Evolutionary conservation across 2,888 invertebrate genomes (phyloP).

Genomic region (Eubasilissa splendida): DNA sequence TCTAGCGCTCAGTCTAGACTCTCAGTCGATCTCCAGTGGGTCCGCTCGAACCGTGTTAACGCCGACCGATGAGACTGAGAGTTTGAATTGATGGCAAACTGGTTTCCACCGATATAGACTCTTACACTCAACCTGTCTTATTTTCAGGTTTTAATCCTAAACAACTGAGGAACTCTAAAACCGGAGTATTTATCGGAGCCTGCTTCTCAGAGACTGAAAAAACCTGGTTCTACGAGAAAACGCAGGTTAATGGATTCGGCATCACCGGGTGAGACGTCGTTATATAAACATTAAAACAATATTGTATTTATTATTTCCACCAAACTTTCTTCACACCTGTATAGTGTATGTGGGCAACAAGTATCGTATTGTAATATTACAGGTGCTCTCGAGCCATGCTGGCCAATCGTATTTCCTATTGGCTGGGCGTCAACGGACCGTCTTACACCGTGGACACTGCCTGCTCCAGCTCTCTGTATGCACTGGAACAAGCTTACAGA

Average conservation of each 20-base stretch:
- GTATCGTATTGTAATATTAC: slow-evolving; percentile 49
- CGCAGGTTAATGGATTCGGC: slow-evolving; percentile 62
- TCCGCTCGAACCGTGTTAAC: no score
- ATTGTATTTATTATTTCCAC: neutral
- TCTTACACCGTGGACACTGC: slow-evolving; percentile 93
- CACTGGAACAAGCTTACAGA: slow-evolving; percentile 86
- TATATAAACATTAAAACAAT: no score
- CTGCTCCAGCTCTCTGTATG: slow-evolving; percentile 93
- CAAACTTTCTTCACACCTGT: no score
- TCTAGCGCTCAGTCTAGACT: no score
- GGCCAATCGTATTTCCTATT: slow-evolving; percentile 80
- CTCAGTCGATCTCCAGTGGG: no score
- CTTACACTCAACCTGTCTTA: neutral
- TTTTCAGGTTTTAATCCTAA: slow-evolving; percentile 70
- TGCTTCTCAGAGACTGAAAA: slow-evolving; percentile 77
- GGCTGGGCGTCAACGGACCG: slow-evolving; percentile 81
- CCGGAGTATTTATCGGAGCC: slow-evolving; percentile 79
- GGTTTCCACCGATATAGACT: no score
- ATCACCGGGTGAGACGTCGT: slow-evolving; percentile 61
- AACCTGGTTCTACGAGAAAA: slow-evolving; percentile 72
- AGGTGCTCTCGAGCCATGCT: slow-evolving; percentile 93
- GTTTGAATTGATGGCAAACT: no score
- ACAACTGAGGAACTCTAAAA: slow-evolving; percentile 73
- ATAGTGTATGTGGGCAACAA: no score
- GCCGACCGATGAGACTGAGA: no score